Evolutionary conservation across 2,888 invertebrate genomes (phyloP).

Genomic region (Mayetiola destructor): DNA sequence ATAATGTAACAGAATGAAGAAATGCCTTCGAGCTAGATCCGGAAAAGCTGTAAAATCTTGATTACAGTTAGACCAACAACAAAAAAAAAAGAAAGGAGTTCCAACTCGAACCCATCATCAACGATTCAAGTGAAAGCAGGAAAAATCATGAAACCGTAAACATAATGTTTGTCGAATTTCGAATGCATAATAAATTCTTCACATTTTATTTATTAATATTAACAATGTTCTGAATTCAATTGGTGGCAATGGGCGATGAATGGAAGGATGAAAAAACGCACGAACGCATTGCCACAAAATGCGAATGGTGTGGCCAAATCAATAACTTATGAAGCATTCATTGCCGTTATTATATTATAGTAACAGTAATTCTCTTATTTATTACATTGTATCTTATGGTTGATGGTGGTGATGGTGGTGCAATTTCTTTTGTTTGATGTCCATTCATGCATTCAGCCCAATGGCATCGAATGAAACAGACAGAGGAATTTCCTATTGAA

Average conservation of each 20-base stretch:
- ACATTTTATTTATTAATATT: conserved; percentile 7
- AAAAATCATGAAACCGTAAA: conserved; percentile 11
- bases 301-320: too few species aligned
- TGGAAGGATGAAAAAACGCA: too few species aligned
- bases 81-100: too few species aligned
- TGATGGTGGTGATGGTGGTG: too few species aligned
- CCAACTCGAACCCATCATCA: too few species aligned
- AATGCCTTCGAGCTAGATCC: neutral
- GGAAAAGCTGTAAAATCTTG: neutral
- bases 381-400: conserved; percentile 1
- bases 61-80: neutral
- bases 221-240: neutral
- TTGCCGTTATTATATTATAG: neutral
- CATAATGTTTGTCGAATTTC: too few species aligned
- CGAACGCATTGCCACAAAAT: neutral
- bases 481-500: neutral
- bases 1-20: neutral
- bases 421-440: neutral
- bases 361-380: conserved; percentile 6
- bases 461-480: neutral
- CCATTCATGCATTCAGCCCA: neutral
- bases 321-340: too few species aligned
- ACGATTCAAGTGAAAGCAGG: neutral
- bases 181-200: neutral
- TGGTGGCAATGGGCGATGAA: too few species aligned